Base-by-base conservation (phyloP, 2,888 invertebrate species). In the Heliconius aoede region DNA sequence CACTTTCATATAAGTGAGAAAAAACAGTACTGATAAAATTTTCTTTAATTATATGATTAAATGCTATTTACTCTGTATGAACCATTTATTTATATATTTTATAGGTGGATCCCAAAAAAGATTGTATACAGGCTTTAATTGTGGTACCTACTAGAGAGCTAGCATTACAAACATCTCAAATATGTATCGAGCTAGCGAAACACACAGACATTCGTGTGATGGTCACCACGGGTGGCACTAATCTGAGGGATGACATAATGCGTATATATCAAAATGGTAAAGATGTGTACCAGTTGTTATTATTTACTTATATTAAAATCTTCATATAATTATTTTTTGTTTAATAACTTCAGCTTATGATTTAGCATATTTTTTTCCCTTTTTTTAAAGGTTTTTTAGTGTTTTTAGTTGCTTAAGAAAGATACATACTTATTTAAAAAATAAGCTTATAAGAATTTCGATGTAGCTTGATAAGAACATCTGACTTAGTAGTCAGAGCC, bases 141-240 rank as follows among this genome's bases (percentile, higher is more conserved):
- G 98, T 99, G 91, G 99, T 99, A 88, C 99, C 99, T 82, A 99
- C 99, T 80, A 96, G 99, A 95, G 99, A 99, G 95, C 95, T 99
- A 92, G 99, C 99, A 81, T 96, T 99, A 86, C 99, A 99, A 94
- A 99, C 99, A 89, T 99, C 99, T 95, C 99, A 99, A 95, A 99
- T 99, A 90, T 99, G 99, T 95, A 99, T 99, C 91, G 99, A 99
- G 94, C 95, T 99, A 87, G 98, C 99, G 82, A 99, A 99, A 94
- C 99, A 99, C 94, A 96, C 99, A 95, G 97, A 98, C 89, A 97
- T 99, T 87, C 98, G 99, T 91, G 98, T 99, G 83, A 99, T 99
- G 99, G 99, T 99, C 81, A 99, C 99, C 85, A 99, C 99, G 83
- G 99, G 99, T 89, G 99, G 99, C 86, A 99, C 99, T 84, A 97